Conservation (phyloP, 2,888 invertebrate species). For the Helleia helle region DNA sequence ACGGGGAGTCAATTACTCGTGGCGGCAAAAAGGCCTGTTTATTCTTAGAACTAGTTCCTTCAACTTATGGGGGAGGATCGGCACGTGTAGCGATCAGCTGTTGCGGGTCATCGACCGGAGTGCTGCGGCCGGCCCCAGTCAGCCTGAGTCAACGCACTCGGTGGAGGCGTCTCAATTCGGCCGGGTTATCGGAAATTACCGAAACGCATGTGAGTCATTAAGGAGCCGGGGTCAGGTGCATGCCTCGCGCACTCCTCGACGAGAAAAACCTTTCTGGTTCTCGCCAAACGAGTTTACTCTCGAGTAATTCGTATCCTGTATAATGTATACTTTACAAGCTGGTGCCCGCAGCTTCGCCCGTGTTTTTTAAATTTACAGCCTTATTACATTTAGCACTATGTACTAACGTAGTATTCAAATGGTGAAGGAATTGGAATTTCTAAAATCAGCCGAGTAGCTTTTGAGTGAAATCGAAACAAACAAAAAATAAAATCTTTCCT, state of each 20-base stretch:
- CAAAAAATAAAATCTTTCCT: no score
- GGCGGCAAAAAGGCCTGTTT: slow-evolving; percentile 23
- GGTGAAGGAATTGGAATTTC: no score
- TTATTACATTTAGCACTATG: no score
- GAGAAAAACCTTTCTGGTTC: background rate
- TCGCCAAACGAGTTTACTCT: background rate
- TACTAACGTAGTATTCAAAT: no score
- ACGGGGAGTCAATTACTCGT: slow-evolving; percentile 24
- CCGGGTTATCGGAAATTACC: background rate
- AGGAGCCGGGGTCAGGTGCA: slow-evolving; percentile 15
- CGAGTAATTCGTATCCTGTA: background rate
- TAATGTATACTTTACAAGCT: background rate
- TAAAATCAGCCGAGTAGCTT: no score
- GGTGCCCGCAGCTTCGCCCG: background rate
- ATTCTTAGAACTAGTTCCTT: slow-evolving; percentile 23
- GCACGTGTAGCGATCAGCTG: slow-evolving; percentile 30
- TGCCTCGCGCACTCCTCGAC: background rate
- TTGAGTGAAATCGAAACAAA: no score
- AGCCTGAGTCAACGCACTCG: slow-evolving; percentile 26
- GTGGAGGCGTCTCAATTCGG: slow-evolving; percentile 3
- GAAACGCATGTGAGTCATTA: no score
- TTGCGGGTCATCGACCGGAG: slow-evolving; percentile 23
- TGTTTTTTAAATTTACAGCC: no score
- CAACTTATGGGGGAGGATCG: slow-evolving; percentile 18
- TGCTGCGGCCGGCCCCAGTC: background rate